phyloP scores from a whole-genome alignment of 2,888 invertebrate genomes.

The Alloplasta piceator region DNA sequence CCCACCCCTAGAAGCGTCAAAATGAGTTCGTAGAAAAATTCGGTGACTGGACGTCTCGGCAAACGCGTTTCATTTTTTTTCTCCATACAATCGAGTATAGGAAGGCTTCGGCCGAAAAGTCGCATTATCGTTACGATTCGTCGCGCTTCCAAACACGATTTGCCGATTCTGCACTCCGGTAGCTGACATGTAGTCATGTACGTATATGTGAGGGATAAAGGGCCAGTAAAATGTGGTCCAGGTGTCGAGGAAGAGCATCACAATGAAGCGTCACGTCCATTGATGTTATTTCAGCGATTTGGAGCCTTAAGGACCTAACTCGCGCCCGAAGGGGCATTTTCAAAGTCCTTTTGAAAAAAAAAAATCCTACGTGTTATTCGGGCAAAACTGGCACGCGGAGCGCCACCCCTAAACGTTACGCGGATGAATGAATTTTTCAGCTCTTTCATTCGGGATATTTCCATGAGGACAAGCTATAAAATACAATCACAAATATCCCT shows the following conservation, averaged over 20 bases:
- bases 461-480: constrained; percentile 24
- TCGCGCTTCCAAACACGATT: constrained; percentile 16
- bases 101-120: constrained; percentile 15
- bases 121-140: constrained; percentile 51
- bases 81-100: neutral
- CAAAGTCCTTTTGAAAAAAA: too few species aligned
- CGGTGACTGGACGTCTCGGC: constrained; percentile 43
- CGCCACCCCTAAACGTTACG: constrained; percentile 75
- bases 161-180: constrained; percentile 24
- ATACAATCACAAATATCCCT: constrained; percentile 15
- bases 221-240: constrained; percentile 68
- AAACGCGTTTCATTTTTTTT: constrained; percentile 32
- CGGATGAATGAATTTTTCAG: constrained; percentile 74
- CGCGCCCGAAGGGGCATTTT: too few species aligned
- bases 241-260: constrained; percentile 78
- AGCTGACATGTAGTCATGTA: neutral
- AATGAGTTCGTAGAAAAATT: constrained; percentile 59
- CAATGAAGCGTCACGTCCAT: constrained; percentile 79
- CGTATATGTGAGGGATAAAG: neutral
- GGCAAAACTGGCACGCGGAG: constrained; percentile 63
- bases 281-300: constrained; percentile 46
- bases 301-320: too few species aligned
- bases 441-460: constrained; percentile 40
- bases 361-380: constrained; percentile 2
- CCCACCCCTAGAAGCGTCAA: constrained; percentile 56